Percentiles rank a stretch among this genome's conserved stretches.
Evolutionary conservation across 2,888 invertebrate genomes (phyloP).

Genomic region (Latrodectus hesperus): DNA sequence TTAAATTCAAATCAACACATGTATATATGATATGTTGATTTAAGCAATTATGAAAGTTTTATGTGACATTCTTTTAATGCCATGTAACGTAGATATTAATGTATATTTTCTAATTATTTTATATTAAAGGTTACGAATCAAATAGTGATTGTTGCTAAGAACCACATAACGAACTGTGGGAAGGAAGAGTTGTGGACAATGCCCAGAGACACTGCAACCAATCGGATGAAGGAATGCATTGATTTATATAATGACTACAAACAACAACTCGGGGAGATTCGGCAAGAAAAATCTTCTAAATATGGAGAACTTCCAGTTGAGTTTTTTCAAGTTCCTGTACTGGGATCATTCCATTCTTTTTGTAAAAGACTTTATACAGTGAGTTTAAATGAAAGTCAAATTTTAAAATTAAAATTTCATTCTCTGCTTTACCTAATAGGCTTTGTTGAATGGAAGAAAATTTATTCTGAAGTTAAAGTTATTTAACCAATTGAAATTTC

Average conservation of each 20-base stretch:
- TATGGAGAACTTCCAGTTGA: slow-evolving; percentile 85
- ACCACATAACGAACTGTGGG: slow-evolving; percentile 83
- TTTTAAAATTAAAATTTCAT: no score
- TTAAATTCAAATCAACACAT: no score
- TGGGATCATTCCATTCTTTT: slow-evolving; percentile 90
- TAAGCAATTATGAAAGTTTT: no score
- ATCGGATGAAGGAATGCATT: slow-evolving; percentile 81
- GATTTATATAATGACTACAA: slow-evolving; percentile 79
- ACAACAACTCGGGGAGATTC: slow-evolving; percentile 80
- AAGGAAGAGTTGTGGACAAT: slow-evolving; percentile 86
- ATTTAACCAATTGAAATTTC: not conserved
- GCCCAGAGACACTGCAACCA: slow-evolving; percentile 81
- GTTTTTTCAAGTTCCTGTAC: slow-evolving; percentile 91
- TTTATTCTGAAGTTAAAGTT: no score
- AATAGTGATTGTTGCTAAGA: slow-evolving; percentile 87
- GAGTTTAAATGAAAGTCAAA: not conserved
- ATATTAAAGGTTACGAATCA: slow-evolving; percentile 85
- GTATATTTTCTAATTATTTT: no score
- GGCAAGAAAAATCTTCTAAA: slow-evolving; percentile 82
- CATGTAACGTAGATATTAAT: no score
- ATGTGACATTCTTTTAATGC: no score
- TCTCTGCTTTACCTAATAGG: no score
- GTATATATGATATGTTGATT: no score
- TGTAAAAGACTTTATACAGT: slow-evolving; percentile 84
- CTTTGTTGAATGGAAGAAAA: no score